phyloP scores from a whole-genome alignment of 2,888 invertebrate species.

The Reticulitermes lucifugus region DNA sequence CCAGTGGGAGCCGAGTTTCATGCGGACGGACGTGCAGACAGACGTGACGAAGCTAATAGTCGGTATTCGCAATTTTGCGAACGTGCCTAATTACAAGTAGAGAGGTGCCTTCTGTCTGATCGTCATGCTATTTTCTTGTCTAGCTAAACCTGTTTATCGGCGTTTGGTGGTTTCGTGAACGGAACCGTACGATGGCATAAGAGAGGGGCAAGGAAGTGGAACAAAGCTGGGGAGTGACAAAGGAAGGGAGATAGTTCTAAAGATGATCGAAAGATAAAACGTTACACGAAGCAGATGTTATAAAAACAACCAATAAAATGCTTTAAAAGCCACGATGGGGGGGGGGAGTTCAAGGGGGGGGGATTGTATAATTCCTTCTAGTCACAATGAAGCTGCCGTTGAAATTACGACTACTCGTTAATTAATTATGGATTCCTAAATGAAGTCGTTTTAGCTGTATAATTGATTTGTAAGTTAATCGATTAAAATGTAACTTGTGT shows the following conservation, averaged over 20 bases:
- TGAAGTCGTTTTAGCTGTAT: not conserved
- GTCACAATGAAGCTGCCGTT: not conserved
- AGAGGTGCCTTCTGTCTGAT: not conserved
- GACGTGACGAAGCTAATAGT: too few relatives aligned
- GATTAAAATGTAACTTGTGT: too few relatives aligned
- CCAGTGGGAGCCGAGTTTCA: too few relatives aligned
- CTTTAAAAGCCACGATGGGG: not conserved
- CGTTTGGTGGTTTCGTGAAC: not conserved
- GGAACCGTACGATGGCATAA: not conserved
- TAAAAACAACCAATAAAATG: not conserved
- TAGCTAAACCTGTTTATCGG: not conserved
- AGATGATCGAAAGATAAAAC: not conserved
- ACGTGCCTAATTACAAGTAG: not conserved
- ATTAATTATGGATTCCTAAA: not conserved
- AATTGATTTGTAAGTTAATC: too few relatives aligned
- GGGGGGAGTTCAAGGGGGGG: not conserved
- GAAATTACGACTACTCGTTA: not conserved
- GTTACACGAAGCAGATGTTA: not conserved
- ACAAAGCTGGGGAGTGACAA: not conserved
- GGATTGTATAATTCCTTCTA: not conserved
- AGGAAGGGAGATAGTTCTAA: not conserved
- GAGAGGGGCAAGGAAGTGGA: constrained; percentile 4
- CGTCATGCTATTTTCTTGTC: too few relatives aligned
- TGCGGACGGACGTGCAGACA: too few relatives aligned
- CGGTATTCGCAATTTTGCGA: too few relatives aligned